Evolutionary conservation across 2,797 vertebrate species (phyloP), one percentile per base, ranked within the genome.

Genomic region (Crenichthys baileyi): DNA sequence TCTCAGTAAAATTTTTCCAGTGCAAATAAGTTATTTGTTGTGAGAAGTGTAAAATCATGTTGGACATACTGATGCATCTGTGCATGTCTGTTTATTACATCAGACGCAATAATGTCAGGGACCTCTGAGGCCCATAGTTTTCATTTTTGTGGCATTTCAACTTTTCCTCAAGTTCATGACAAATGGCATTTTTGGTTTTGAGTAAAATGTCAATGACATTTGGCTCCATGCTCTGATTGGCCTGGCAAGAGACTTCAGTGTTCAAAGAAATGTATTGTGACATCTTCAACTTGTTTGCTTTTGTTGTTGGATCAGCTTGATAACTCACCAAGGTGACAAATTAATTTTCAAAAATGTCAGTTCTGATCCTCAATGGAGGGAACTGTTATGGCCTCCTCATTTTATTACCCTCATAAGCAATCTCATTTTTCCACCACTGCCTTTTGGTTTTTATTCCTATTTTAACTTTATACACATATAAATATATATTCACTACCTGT

Each of bases 21-120:
- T 70, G 73, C 55, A 74, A 79, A 48, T 65, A 26, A 82, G n/a
- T 79, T 67, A 72, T 71, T 82, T 68, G 76, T n/a, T 56, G 73
- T 70, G 44, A 72, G 41, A 22, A 82, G 60, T 53, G 56, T 39
- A 48, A 79, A 67, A 73, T 77, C 12, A 70, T 53, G 24, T 26
- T 61, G 13, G 7, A 31, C 48, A 51, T 48, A 36, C 22, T 44
- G 36, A 39, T 22, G 63, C 26, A 11, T 18, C n/a, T 16, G 70
- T 48, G n/a, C 20, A 11, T 9, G 70, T 13, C 48, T 73, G 50
- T 73, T 51, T 39, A 5, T 12, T 1, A 53, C 55, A 1, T 58
- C n/a, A 60, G 46, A 51, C 48, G 39, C 20, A 51, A 65, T 36
- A 6, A 36, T n/a, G 60, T 53, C n/a, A 50, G 9, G 58, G 29